Percentiles rank a stretch among this genome's conserved stretches.
Conservation (phyloP, 2,113 vertebrate species). For the Lepus americanus region DNA sequence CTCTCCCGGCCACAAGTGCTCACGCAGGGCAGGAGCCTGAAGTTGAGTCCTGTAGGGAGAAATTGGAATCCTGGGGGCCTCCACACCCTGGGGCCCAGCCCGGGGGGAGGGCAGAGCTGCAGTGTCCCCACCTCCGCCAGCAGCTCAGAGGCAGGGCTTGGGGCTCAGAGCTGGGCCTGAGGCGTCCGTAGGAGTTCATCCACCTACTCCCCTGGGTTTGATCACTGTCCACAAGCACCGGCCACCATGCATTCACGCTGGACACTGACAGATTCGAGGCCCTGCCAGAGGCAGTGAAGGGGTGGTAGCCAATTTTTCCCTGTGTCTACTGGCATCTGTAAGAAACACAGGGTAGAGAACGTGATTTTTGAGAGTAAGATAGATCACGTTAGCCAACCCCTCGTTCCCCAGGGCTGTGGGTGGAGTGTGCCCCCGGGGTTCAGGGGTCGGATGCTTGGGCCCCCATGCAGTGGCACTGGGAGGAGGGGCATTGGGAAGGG, state of each 20-base stretch:
- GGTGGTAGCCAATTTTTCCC: background rate
- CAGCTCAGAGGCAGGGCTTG: no score
- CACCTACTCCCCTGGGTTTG: background rate
- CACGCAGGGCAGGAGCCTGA: no score
- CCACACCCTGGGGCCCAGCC: background rate
- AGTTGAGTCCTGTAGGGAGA: no score
- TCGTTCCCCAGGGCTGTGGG: background rate
- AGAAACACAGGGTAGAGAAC: background rate
- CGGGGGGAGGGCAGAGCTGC: fast-evolving
- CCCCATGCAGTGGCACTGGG: no score
- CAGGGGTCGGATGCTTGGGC: no score
- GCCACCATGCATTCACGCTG: no score
- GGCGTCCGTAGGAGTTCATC: background rate
- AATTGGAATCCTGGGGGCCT: no score
- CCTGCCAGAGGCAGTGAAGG: background rate
- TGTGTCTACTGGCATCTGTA: background rate
- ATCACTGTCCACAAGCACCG: background rate
- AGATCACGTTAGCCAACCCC: background rate
- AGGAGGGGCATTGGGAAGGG: no score
- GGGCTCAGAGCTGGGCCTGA: background rate
- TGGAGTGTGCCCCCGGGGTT: no score
- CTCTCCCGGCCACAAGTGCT: no score
- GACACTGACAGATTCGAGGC: no score
- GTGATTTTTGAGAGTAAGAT: background rate
- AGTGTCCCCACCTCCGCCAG: no score